These are phyloP conservation scores for Agrotis exclamationis DNA, from an alignment of 2,888 invertebrate species.

Conservation along the genomic window DNA sequence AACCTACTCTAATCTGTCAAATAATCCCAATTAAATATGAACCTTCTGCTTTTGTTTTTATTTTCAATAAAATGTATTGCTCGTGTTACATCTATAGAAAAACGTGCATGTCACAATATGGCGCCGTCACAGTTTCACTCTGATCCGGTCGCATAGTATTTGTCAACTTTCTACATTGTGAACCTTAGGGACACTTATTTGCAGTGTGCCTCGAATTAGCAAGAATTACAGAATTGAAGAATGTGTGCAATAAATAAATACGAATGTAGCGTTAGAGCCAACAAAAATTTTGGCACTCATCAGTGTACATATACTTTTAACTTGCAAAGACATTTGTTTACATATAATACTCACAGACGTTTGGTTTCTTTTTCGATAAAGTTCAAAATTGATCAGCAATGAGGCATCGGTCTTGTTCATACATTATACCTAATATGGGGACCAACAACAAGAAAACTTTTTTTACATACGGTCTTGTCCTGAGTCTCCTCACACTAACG, in stretches of 20 bases:
- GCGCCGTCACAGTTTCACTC: no score
- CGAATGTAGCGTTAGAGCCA: constrained; percentile 36
- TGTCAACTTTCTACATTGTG: neutral
- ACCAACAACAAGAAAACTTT: neutral
- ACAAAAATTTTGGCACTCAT: constrained; percentile 41
- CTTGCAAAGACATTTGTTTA: constrained; percentile 16
- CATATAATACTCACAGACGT: neutral
- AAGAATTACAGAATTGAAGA: constrained; percentile 24
- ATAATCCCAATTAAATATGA: no score
- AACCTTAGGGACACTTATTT: constrained; percentile 20
- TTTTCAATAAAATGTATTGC: no score
- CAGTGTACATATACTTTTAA: neutral
- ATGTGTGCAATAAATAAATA: constrained; percentile 38
- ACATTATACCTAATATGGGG: neutral
- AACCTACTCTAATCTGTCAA: no score
- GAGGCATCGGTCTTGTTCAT: neutral
- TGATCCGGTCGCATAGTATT: neutral
- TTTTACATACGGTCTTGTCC: no score
- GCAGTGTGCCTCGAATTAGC: constrained; percentile 9
- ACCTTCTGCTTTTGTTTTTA: no score
- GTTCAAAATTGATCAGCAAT: neutral
- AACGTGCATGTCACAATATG: no score
- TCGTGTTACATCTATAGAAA: no score
- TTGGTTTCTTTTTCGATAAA: constrained; percentile 10
- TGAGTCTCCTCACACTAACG: no score